Conservation (phyloP, 2,113 vertebrate species). For the Turdus rufiventris region DNA sequence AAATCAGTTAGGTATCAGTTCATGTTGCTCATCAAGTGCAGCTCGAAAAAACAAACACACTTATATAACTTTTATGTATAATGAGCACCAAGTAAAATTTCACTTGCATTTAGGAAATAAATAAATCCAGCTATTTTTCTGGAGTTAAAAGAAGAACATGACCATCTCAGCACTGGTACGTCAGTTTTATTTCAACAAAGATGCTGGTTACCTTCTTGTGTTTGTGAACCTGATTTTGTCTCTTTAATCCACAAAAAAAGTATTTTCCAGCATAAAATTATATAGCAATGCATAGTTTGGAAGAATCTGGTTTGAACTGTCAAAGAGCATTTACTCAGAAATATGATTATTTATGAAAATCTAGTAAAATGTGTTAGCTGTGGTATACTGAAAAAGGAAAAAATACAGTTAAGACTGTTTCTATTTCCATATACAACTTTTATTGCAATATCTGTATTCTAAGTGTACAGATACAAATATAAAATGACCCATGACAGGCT, state of each 20-base stretch:
- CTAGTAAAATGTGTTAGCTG: not conserved
- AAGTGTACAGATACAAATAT: conserved; percentile 35
- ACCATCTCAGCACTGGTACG: not conserved
- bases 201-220: rapidly evolving
- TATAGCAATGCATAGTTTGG: not conserved
- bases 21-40: not conserved
- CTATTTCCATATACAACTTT: conserved; percentile 55
- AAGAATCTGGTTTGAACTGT: not conserved
- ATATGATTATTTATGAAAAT: not conserved
- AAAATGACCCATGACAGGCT: not conserved
- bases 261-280: not conserved
- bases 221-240: not conserved
- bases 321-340: not conserved
- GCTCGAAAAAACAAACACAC: not conserved
- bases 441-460: conserved; percentile 48
- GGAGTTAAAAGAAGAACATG: not conserved
- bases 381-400: not conserved
- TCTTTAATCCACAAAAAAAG: not conserved
- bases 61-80: not conserved
- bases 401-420: conserved; percentile 10
- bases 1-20: not conserved
- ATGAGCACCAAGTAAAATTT: not conserved
- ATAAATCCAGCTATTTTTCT: not conserved
- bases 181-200: not conserved
- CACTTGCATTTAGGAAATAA: not conserved